phyloP scores from a whole-genome alignment of 2,888 invertebrate genomes.

The Tetramorium bicarinatum region DNA sequence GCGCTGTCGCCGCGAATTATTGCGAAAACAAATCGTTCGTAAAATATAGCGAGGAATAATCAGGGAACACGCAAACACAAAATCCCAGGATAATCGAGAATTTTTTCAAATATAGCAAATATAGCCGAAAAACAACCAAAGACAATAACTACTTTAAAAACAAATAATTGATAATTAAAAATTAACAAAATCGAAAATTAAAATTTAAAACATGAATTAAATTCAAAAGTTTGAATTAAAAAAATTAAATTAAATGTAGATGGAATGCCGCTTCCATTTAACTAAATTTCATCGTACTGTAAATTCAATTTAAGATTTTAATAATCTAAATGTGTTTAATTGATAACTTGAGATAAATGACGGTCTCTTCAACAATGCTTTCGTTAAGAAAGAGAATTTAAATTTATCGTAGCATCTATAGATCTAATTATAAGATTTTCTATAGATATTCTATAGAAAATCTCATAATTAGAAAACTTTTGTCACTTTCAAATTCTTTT shows the following conservation, averaged over 20 bases:
- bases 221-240: constrained; percentile 1
- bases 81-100: background rate
- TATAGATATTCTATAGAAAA: background rate
- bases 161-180: background rate
- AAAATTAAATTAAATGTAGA: constrained; percentile 4
- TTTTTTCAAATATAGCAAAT: background rate
- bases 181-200: constrained; percentile 8
- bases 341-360: background rate
- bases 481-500: background rate
- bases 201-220: background rate
- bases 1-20: constrained; percentile 53
- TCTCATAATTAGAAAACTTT: background rate
- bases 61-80: background rate
- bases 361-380: background rate
- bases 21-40: constrained; percentile 21
- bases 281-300: background rate
- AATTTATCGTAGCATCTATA: background rate
- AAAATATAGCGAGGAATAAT: background rate
- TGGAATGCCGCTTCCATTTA: background rate
- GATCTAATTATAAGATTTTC: too few species aligned
- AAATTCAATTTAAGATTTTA: constrained; percentile 14
- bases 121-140: background rate
- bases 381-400: background rate
- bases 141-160: background rate
- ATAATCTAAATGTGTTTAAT: background rate